Percentiles rank a stretch among this genome's conserved stretches.
These are phyloP conservation scores for Antheraea assamensis DNA, from an alignment of 2,888 invertebrate genomes.

Conservation along the genomic window DNA sequence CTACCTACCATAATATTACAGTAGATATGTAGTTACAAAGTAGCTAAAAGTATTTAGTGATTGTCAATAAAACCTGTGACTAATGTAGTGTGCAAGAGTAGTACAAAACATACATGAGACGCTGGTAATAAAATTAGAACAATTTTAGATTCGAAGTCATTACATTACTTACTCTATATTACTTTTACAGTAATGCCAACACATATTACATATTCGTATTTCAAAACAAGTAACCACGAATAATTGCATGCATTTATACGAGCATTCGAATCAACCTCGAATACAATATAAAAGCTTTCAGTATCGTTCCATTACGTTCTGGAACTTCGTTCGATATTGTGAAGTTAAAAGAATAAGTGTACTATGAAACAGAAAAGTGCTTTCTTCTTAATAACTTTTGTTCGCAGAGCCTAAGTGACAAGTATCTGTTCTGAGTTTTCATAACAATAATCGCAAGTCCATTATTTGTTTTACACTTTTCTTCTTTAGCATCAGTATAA, in stretches of 20 bases:
- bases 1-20: too few species aligned
- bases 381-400: conserved; percentile 16
- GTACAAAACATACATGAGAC: neutral
- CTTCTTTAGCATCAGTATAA: too few species aligned
- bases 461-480: conserved; percentile 9
- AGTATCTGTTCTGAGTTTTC: neutral
- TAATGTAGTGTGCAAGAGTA: neutral
- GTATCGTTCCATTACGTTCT: conserved; percentile 31
- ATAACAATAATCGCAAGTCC: neutral
- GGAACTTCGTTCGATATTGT: conserved; percentile 19
- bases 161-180: neutral
- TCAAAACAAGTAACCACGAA: neutral
- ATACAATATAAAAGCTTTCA: conserved; percentile 32
- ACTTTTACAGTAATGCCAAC: neutral
- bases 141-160: neutral
- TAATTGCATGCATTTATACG: neutral
- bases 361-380: conserved; percentile 10
- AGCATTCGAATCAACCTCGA: conserved; percentile 27
- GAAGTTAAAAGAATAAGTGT: conserved; percentile 17
- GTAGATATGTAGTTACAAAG: too few species aligned
- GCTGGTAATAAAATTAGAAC: neutral
- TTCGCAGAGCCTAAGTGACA: neutral
- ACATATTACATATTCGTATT: neutral
- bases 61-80: too few species aligned
- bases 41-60: too few species aligned